Evolutionary conservation across 2,113 vertebrate genomes (phyloP).

Genomic region (Podocnemis expansa): DNA sequence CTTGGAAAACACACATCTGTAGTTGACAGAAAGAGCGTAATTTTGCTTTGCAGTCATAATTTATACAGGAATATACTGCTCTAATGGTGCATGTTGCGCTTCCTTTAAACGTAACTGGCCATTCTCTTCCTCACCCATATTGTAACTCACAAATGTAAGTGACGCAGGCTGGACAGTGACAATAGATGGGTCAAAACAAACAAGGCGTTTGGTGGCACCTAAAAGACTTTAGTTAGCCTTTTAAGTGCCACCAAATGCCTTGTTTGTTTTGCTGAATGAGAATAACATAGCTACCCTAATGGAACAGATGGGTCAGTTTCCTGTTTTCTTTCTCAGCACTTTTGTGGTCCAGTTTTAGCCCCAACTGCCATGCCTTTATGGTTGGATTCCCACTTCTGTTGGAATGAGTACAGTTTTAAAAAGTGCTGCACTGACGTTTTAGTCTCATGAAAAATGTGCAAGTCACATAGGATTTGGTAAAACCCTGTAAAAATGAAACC

Average conservation of each 20-base stretch:
- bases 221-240: too few relatives aligned
- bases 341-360: background rate
- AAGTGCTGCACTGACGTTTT: background rate
- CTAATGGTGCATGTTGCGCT: background rate
- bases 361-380: background rate
- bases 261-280: too few relatives aligned
- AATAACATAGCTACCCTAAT: too few relatives aligned
- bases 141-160: background rate
- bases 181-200: background rate
- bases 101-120: background rate
- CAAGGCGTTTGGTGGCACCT: too few relatives aligned
- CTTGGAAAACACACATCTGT: too few relatives aligned
- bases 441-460: background rate
- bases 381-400: background rate
- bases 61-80: background rate
- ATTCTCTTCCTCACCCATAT: background rate
- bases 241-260: too few relatives aligned
- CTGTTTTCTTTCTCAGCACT: background rate
- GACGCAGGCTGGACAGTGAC: background rate
- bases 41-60: rapidly evolving
- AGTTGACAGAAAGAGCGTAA: background rate
- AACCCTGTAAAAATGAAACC: constrained; percentile 19
- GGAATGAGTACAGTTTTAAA: constrained; percentile 27
- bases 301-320: background rate
- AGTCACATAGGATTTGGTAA: constrained; percentile 53